A percentile compares a stretch with the other conserved stretches of the same genome.
phyloP scores from a whole-genome alignment of 1,140 invertebrate genomes.

The Hormaphis cornu region DNA sequence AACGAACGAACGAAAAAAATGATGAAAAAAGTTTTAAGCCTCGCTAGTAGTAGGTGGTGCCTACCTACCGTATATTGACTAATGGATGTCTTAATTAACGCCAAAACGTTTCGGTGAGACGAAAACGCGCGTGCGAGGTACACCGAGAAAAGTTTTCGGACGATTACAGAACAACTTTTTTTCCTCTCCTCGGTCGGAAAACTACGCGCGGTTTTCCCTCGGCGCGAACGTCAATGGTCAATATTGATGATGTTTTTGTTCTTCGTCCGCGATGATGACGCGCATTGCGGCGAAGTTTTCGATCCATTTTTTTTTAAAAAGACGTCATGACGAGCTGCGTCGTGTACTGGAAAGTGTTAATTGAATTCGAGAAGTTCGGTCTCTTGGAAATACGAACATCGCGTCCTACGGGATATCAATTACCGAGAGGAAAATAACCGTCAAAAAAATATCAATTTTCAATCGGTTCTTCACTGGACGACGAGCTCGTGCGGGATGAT shows the following conservation, averaged over 20 bases:
- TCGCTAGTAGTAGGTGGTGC: background rate
- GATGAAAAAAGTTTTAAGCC: slow-evolving; percentile 11
- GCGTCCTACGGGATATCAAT: too few species aligned
- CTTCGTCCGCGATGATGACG: too few species aligned
- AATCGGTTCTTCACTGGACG: too few species aligned
- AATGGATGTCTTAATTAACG: slow-evolving; percentile 31
- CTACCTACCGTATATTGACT: too few species aligned
- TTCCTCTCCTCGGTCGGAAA: background rate
- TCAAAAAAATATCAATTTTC: too few species aligned
- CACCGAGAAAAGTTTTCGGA: slow-evolving; percentile 11
- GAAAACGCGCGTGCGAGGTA: background rate
- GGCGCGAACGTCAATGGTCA: slow-evolving; percentile 8
- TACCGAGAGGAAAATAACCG: too few species aligned
- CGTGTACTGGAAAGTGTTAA: background rate
- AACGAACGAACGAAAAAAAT: slow-evolving; percentile 2
- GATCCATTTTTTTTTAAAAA: too few species aligned
- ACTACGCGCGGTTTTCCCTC: too few species aligned
- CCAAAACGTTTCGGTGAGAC: background rate
- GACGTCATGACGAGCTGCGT: too few species aligned
- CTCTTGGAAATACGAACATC: too few species aligned
- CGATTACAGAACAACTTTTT: slow-evolving; percentile 7
- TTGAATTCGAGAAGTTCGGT: background rate
- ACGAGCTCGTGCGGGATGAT: too few species aligned
- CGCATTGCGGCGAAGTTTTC: too few species aligned
- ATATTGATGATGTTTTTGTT: slow-evolving; percentile 25